These are phyloP conservation scores for Musca domestica DNA, from an alignment of 1,140 invertebrate species.

Conservation along the genomic window DNA sequence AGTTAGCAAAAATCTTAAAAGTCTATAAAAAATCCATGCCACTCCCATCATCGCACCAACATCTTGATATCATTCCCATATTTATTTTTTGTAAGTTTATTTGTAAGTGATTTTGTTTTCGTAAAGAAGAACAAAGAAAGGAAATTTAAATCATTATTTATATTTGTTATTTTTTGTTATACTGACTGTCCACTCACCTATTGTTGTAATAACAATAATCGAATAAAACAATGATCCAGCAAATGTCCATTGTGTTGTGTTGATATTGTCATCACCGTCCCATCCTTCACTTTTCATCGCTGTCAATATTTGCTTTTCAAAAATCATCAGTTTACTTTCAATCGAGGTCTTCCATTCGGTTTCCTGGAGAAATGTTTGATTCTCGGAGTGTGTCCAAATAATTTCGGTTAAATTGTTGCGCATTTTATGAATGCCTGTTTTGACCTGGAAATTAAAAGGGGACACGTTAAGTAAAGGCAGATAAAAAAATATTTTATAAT, in stretches of 20 bases:
- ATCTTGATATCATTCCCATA: background rate
- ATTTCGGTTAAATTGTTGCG: constrained; percentile 73
- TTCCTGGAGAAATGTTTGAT: constrained; percentile 38
- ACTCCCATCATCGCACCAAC: background rate
- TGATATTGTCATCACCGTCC: constrained; percentile 80
- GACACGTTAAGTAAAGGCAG: no score
- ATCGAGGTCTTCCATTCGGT: constrained; percentile 47
- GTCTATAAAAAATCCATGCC: background rate
- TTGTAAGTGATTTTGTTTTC: no score
- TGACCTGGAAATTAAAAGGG: constrained; percentile 66
- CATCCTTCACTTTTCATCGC: constrained; percentile 88
- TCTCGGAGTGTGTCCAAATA: constrained; percentile 75
- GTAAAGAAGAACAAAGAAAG: no score
- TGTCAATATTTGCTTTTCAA: constrained; percentile 76
- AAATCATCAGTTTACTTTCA: constrained; percentile 58
- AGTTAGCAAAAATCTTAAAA: constrained; percentile 39
- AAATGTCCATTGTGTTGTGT: constrained; percentile 83
- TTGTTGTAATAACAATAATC: constrained; percentile 95
- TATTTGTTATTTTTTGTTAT: background rate
- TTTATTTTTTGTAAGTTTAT: no score
- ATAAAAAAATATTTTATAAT: no score
- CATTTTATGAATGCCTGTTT: constrained; percentile 71
- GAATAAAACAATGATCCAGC: constrained; percentile 92
- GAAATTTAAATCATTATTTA: no score
- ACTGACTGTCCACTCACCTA: constrained; percentile 70